These are phyloP conservation scores for Climacteris rufus DNA, from an alignment of 2,113 vertebrate species.

Conservation along the genomic window DNA sequence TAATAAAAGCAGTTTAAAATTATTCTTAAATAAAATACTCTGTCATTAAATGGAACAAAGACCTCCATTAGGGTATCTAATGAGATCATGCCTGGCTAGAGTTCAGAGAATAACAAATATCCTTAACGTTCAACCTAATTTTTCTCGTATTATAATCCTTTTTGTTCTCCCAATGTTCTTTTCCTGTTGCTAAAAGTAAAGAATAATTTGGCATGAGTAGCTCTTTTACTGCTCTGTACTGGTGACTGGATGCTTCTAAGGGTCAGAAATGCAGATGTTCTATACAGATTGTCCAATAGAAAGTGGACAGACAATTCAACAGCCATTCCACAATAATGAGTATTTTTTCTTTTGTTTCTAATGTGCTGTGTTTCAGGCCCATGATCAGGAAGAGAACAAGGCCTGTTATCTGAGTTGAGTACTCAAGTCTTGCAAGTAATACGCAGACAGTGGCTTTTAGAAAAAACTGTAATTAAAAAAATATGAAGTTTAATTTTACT, in stretches of 20 bases:
- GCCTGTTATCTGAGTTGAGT: background rate
- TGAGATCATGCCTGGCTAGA: slow-evolving; percentile 14
- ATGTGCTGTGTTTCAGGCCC: background rate
- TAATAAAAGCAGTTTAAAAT: background rate
- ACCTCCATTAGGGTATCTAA: background rate
- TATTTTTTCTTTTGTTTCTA: background rate
- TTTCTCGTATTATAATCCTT: background rate
- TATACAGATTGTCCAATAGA: background rate
- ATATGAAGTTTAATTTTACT: background rate
- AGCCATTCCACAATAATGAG: background rate
- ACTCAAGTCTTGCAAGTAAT: background rate
- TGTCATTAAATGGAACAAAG: slow-evolving; percentile 21
- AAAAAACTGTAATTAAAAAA: background rate
- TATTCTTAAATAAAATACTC: background rate
- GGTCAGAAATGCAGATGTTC: background rate
- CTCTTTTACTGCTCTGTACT: background rate
- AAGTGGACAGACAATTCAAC: background rate
- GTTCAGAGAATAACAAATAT: background rate
- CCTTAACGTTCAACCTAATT: background rate
- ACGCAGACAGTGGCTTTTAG: background rate
- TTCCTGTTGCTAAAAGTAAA: background rate
- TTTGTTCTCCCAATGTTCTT: background rate
- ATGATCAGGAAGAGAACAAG: background rate
- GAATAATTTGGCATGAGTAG: background rate
- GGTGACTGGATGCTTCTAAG: background rate